phyloP scores from a whole-genome alignment of 2,113 vertebrate species.

The Elgaria multicarinata region DNA sequence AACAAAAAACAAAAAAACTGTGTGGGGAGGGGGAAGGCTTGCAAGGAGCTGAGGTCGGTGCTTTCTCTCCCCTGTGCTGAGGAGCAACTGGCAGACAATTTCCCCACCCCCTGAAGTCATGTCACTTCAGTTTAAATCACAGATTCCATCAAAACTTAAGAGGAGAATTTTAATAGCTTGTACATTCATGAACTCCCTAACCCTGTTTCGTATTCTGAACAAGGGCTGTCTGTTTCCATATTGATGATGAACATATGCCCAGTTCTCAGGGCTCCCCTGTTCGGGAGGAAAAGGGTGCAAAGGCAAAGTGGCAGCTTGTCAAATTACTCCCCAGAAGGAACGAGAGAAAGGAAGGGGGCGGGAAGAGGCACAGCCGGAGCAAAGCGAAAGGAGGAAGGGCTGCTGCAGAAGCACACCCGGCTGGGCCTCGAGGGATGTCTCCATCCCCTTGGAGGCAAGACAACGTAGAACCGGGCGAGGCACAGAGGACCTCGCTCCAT shows the following conservation, averaged over 20 bases:
- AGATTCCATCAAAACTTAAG: not conserved
- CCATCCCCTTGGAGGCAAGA: not conserved
- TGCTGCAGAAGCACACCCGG: too few relatives aligned
- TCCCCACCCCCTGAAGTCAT: not conserved
- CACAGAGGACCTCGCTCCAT: too few relatives aligned
- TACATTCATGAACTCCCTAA: not conserved
- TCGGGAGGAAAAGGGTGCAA: not conserved
- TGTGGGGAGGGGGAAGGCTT: not conserved
- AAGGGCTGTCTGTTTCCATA: not conserved
- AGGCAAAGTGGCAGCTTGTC: not conserved
- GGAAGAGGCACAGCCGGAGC: not conserved
- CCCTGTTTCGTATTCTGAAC: not conserved
- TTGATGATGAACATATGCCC: not conserved
- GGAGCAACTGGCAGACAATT: not conserved
- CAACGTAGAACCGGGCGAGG: not conserved
- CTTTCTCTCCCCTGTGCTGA: not conserved
- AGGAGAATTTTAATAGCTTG: conserved; percentile 17
- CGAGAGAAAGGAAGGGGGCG: not conserved
- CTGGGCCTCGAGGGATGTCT: too few relatives aligned
- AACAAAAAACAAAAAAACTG: too few relatives aligned
- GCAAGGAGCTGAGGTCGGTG: too few relatives aligned
- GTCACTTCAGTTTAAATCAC: conserved; percentile 5
- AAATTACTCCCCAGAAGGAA: not conserved
- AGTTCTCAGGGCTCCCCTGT: not conserved
- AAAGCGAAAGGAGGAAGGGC: not conserved